phyloP scores from a whole-genome alignment of 2,797 vertebrate species.

The Coendou prehensilis region DNA sequence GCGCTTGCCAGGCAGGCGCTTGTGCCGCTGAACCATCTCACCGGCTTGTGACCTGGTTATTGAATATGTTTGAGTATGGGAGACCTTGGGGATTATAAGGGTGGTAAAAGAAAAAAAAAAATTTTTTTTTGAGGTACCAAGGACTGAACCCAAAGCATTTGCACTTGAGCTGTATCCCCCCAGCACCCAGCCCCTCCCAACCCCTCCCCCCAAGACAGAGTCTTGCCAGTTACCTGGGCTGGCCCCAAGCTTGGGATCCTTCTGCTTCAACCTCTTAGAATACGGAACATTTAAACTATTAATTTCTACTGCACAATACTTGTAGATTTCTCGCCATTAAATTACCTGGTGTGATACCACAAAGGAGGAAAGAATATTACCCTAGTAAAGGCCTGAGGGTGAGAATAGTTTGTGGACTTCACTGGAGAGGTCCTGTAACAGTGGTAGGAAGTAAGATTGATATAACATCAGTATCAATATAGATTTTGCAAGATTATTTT shows the following conservation, averaged over 20 bases:
- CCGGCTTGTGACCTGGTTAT: background rate
- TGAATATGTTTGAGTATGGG: background rate
- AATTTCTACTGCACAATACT: background rate
- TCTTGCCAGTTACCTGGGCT: background rate
- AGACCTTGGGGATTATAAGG: constrained; percentile 35
- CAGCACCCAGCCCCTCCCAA: background rate
- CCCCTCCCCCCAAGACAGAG: background rate
- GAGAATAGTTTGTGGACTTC: background rate
- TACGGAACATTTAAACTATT: background rate
- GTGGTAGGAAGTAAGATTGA: background rate
- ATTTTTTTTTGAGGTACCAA: background rate
- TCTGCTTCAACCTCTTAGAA: background rate
- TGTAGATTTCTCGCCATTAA: background rate
- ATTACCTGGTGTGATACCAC: background rate
- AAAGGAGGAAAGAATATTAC: background rate
- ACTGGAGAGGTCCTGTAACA: background rate
- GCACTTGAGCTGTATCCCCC: background rate
- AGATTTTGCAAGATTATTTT: background rate
- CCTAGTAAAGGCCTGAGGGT: background rate
- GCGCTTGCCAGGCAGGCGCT: too few species aligned
- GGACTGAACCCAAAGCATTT: background rate
- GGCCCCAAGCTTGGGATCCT: background rate
- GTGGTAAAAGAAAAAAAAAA: background rate
- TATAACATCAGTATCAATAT: background rate
- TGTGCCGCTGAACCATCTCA: too few species aligned